phyloP scores from a whole-genome alignment of 2,888 invertebrate genomes.

The Nudaria mundana region DNA sequence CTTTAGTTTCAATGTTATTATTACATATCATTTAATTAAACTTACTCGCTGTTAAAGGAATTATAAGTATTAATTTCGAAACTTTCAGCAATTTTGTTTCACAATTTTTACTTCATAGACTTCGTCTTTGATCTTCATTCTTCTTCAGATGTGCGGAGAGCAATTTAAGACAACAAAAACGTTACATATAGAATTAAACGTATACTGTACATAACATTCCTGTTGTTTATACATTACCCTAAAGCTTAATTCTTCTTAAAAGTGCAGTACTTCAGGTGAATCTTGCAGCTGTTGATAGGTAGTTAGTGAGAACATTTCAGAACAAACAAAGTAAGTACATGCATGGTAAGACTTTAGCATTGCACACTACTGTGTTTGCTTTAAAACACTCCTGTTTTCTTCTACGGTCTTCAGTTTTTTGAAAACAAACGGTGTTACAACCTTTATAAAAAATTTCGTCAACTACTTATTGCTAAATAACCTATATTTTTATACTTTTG shows the following conservation, averaged over 20 bases:
- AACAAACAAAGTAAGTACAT: conserved; percentile 82
- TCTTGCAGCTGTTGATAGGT: conserved; percentile 32
- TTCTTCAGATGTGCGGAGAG: conserved; percentile 57
- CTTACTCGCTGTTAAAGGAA: too few relatives aligned
- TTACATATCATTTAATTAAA: too few relatives aligned
- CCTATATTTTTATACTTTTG: too few relatives aligned
- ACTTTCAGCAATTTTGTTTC: too few relatives aligned
- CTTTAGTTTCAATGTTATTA: too few relatives aligned
- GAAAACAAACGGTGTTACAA: background rate
- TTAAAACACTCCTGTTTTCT: conserved; percentile 58
- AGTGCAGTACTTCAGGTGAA: background rate
- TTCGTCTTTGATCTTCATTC: conserved; percentile 6
- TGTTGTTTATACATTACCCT: conserved; percentile 81
- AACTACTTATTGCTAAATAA: too few relatives aligned
- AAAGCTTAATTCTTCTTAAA: conserved; percentile 37
- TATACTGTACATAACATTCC: conserved; percentile 81
- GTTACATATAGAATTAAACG: conserved; percentile 79
- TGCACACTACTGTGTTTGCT: conserved; percentile 82
- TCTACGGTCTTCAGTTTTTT: background rate
- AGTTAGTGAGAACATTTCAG: conserved; percentile 59
- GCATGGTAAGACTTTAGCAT: conserved; percentile 74
- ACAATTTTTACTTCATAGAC: background rate
- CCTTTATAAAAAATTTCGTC: too few relatives aligned
- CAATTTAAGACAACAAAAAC: conserved; percentile 82
- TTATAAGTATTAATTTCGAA: too few relatives aligned